These are phyloP conservation scores for Echeneis naucrates DNA, from an alignment of 2,797 vertebrate genomes.

Conservation along the genomic window DNA sequence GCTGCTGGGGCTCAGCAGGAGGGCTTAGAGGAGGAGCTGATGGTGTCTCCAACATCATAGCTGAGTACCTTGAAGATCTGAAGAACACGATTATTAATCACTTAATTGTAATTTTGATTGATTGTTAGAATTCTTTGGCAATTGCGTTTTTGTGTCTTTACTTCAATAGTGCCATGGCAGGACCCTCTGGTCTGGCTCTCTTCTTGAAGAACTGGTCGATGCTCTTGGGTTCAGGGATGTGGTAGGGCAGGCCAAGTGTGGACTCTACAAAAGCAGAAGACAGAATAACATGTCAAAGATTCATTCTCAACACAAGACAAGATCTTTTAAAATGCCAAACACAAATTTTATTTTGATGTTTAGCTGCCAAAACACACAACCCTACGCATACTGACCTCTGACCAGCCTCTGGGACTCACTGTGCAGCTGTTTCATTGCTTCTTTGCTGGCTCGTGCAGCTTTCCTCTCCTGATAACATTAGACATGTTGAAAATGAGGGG, in stretches of 20 bases:
- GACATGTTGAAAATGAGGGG: neutral
- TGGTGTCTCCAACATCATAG: conserved; percentile 73
- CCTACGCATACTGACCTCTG: conserved; percentile 86
- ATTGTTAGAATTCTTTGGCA: neutral
- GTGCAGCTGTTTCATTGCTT: conserved; percentile 94
- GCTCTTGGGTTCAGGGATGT: conserved; percentile 93
- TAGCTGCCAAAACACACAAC: neutral
- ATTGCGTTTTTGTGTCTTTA: too few relatives aligned
- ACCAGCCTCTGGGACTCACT: conserved; percentile 95
- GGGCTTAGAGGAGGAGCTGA: conserved; percentile 43
- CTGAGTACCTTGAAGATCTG: conserved; percentile 90
- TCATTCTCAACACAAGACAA: neutral
- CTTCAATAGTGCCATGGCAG: conserved; percentile 93
- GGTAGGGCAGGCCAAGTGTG: conserved; percentile 91
- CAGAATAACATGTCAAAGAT: conserved; percentile 13
- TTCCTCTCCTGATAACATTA: conserved; percentile 89
- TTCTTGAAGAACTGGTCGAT: conserved; percentile 92
- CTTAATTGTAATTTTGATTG: neutral
- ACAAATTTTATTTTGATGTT: conserved; percentile 5
- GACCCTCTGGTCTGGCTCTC: conserved; percentile 85
- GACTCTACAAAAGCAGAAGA: conserved; percentile 84
- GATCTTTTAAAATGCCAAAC: neutral
- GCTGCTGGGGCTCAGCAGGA: conserved; percentile 38
- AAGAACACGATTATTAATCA: neutral
- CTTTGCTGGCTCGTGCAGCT: conserved; percentile 92